A percentile compares a stretch with the other conserved stretches of the same genome.
Conservation (phyloP, 2,797 vertebrate species). For the Chloroceryle inda region DNA sequence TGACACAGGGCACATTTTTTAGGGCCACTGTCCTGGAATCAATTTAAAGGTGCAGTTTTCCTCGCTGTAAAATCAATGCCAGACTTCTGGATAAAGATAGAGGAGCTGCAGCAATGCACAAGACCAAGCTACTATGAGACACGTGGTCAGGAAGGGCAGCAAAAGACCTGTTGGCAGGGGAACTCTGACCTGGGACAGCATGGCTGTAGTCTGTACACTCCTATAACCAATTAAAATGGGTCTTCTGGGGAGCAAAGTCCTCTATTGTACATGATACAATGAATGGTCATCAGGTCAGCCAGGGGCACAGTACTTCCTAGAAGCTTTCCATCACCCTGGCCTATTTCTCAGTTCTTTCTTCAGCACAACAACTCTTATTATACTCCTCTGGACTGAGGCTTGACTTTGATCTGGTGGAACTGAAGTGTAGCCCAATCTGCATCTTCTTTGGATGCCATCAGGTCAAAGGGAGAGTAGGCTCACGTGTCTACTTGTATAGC, state of each 20-base stretch:
- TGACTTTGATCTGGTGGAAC: background rate
- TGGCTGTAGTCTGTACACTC: background rate
- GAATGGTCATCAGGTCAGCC: background rate
- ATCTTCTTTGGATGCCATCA: background rate
- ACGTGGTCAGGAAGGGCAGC: background rate
- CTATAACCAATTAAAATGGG: background rate
- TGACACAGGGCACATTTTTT: background rate
- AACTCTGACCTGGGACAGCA: background rate
- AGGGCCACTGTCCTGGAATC: background rate
- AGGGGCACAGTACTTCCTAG: background rate
- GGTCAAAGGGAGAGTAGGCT: background rate
- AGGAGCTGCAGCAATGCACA: background rate
- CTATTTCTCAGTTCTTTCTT: background rate
- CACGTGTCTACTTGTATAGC: background rate
- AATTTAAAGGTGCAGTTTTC: background rate
- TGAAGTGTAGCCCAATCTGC: background rate
- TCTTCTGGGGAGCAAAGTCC: background rate
- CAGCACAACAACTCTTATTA: background rate
- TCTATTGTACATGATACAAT: too few relatives aligned
- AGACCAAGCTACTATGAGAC: too few relatives aligned
- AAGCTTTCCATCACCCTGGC: background rate
- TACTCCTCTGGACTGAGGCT: background rate
- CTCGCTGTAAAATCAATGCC: background rate
- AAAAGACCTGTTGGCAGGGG: background rate
- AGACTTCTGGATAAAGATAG: background rate